phyloP scores from a whole-genome alignment of 2,113 vertebrate genomes.

The Pelecanus crispus region DNA sequence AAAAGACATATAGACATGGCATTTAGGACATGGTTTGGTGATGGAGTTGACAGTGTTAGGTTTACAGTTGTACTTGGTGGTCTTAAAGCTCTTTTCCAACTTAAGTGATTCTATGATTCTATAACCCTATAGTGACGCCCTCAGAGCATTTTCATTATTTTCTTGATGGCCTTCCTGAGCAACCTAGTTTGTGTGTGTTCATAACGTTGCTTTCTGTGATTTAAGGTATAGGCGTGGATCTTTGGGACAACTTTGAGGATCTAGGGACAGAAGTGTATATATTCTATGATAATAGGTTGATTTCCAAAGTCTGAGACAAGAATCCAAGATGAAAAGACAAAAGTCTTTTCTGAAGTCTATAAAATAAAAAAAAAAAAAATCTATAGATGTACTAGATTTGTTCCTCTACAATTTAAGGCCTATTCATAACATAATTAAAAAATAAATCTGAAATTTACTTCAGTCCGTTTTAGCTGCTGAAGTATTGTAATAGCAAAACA shows the following conservation, averaged over 20 bases:
- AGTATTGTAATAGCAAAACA: not conserved
- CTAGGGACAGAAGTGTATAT: not conserved
- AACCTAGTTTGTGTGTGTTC: not conserved
- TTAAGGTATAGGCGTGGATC: not conserved
- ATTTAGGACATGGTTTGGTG: not conserved
- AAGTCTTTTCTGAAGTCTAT: not conserved
- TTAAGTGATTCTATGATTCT: not conserved
- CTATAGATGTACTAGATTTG: not conserved
- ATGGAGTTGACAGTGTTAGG: not conserved
- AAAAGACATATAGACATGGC: not conserved
- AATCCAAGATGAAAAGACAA: not conserved
- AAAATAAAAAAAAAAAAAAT: rapidly evolving
- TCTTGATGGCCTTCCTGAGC: not conserved
- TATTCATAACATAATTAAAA: not conserved
- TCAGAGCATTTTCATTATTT: not conserved
- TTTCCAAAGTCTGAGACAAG: not conserved
- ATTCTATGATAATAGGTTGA: not conserved
- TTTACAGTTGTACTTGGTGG: not conserved
- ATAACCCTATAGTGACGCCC: too few relatives aligned
- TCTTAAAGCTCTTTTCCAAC: not conserved
- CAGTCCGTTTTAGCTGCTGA: not conserved
- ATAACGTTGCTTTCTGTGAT: not conserved
- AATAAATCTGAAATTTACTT: not conserved
- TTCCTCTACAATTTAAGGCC: not conserved
- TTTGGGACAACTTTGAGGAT: not conserved